Evolutionary conservation across 2,797 vertebrate species (phyloP).

Genomic region (Bufotes viridis): DNA sequence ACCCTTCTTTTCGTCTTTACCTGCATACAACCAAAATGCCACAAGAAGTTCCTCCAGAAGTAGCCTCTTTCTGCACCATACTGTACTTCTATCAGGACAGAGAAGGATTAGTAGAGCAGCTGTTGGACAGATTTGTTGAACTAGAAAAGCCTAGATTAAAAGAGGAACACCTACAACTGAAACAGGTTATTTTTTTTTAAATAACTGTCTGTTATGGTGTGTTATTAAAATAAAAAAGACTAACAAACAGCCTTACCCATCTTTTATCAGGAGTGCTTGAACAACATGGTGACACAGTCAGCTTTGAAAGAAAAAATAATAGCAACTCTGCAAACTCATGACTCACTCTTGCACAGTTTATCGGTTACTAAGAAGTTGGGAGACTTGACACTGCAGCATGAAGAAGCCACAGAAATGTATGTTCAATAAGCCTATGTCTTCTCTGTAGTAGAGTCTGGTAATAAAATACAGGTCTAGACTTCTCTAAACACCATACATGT

Average conservation of each 20-base stretch:
- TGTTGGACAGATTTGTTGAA: constrained; percentile 60
- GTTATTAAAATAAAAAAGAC: background rate
- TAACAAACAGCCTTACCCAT: background rate
- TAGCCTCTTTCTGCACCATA: constrained; percentile 53
- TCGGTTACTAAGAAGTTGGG: constrained; percentile 51
- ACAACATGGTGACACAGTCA: constrained; percentile 53
- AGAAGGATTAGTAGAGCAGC: constrained; percentile 54
- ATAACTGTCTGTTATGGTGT: background rate
- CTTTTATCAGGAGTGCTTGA: constrained; percentile 48
- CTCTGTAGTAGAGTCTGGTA: background rate
- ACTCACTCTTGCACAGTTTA: constrained; percentile 45
- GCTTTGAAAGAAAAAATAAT: constrained; percentile 52
- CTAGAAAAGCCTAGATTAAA: constrained; percentile 53
- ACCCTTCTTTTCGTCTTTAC: background rate
- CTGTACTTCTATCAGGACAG: constrained; percentile 56
- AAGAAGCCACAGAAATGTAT: constrained; percentile 60
- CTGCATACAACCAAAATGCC: constrained; percentile 14
- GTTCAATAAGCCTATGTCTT: background rate
- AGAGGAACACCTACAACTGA: constrained; percentile 48
- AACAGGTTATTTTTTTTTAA: constrained; percentile 36
- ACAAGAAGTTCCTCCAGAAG: constrained; percentile 35
- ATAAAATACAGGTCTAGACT: background rate
- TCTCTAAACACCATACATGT: background rate
- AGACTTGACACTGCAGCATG: constrained; percentile 55
- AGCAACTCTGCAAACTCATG: constrained; percentile 31